A percentile compares a stretch with the other conserved stretches of the same genome.
These are phyloP conservation scores for Drosophila fungiperda DNA, from an alignment of 2,888 invertebrate genomes.

Conservation along the genomic window DNA sequence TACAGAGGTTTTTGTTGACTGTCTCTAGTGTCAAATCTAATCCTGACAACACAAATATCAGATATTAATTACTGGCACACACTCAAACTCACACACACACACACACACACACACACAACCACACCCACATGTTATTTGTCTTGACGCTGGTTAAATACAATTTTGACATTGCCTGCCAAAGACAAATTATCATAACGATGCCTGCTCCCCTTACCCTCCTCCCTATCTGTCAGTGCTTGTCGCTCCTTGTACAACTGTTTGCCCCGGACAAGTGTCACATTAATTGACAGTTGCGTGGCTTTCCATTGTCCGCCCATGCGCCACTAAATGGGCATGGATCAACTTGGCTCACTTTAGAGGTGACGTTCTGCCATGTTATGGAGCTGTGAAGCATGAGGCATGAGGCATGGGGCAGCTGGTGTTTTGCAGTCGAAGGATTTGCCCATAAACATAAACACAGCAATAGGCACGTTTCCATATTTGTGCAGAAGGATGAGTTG, in stretches of 20 bases:
- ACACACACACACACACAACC: conserved; percentile 23
- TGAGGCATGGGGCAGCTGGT: neutral
- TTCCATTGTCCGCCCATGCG: conserved; percentile 51
- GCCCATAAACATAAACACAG: conserved; percentile 56
- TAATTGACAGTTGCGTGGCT: conserved; percentile 64
- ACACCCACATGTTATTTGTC: conserved; percentile 34
- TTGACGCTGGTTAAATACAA: conserved; percentile 52
- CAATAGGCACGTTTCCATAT: conserved; percentile 51
- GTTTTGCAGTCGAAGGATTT: conserved; percentile 44
- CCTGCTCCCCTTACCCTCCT: conserved; percentile 6
- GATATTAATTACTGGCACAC: conserved; percentile 46
- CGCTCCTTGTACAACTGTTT: conserved; percentile 40
- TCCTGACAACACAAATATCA: conserved; percentile 47
- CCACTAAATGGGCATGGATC: conserved; percentile 49
- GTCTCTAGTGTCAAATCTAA: conserved; percentile 33
- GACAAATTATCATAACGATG: conserved; percentile 62
- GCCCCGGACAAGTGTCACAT: conserved; percentile 51
- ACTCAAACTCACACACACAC: conserved; percentile 18
- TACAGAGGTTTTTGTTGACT: conserved; percentile 25
- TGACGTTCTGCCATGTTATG: conserved; percentile 26
- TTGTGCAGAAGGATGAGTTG: conserved; percentile 29
- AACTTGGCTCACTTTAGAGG: conserved; percentile 19
- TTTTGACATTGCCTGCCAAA: conserved; percentile 58
- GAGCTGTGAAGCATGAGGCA: neutral
- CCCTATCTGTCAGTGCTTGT: conserved; percentile 12